Percentiles rank a stretch among this genome's conserved stretches.
Conservation (phyloP, 2,888 invertebrate species). For the Trissonchulus latispiculum region DNA sequence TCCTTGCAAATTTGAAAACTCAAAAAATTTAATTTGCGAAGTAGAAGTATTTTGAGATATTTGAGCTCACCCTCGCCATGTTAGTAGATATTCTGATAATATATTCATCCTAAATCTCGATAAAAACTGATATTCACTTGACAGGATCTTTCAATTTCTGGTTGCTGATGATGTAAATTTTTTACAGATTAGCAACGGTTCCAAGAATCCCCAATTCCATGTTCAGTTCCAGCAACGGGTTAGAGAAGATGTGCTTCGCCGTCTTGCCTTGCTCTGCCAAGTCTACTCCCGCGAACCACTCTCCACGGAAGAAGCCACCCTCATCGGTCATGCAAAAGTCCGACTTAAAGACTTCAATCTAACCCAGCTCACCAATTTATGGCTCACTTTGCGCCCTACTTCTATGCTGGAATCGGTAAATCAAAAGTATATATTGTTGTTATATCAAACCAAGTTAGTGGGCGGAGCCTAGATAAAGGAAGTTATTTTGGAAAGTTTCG, state of each 20-base stretch:
- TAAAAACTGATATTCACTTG: too few species aligned
- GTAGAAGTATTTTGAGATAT: too few species aligned
- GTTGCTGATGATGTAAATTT: not conserved
- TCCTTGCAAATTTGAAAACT: too few species aligned
- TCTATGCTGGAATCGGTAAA: not conserved
- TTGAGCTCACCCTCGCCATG: too few species aligned
- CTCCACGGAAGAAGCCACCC: not conserved
- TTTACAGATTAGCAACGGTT: slow-evolving; percentile 3
- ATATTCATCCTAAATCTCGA: too few species aligned
- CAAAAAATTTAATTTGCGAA: too few species aligned
- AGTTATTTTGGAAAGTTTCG: too few species aligned
- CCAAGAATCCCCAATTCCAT: slow-evolving; percentile 19
- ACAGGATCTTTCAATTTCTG: too few species aligned
- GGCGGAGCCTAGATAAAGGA: too few species aligned
- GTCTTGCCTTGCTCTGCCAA: slow-evolving; percentile 22
- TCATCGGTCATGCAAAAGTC: slow-evolving; percentile 22
- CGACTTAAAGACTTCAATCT: slow-evolving; percentile 20
- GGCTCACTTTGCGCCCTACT: slow-evolving; percentile 5
- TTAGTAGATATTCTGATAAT: too few species aligned
- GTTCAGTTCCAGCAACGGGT: slow-evolving; percentile 22
- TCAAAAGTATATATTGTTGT: too few species aligned
- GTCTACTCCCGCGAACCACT: not conserved
- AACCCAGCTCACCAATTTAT: slow-evolving; percentile 6
- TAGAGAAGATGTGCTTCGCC: not conserved
- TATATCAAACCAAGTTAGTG: too few species aligned